phyloP scores from a whole-genome alignment of 2,797 vertebrate genomes.

The Decapterus maruadsi region DNA sequence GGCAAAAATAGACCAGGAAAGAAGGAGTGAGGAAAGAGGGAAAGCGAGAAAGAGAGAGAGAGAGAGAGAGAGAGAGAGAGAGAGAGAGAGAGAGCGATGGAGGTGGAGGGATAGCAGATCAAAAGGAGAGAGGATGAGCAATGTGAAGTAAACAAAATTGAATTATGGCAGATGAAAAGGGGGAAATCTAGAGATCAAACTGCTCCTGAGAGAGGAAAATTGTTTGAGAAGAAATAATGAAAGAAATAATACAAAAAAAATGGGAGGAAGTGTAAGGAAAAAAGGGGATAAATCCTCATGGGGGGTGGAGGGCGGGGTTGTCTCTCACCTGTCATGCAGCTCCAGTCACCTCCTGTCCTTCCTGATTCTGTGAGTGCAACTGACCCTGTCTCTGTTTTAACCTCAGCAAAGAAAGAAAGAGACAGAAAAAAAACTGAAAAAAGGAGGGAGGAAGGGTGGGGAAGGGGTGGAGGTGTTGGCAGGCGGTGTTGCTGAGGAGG shows the following conservation, averaged over 20 bases:
- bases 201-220: constrained; percentile 2
- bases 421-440: constrained; percentile 33
- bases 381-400: constrained; percentile 62
- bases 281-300: constrained; percentile 18
- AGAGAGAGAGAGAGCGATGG: not conserved
- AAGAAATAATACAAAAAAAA: not conserved
- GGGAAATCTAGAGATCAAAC: constrained; percentile 5
- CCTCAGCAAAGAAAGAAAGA: constrained; percentile 38
- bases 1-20: constrained; percentile 51
- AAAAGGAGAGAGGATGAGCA: constrained; percentile 23
- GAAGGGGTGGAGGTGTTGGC: constrained; percentile 56
- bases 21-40: constrained; percentile 28
- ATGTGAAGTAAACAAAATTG: constrained; percentile 20
- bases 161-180: constrained; percentile 18
- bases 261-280: constrained; percentile 33
- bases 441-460: constrained; percentile 42
- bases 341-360: constrained; percentile 73
- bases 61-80: not conserved
- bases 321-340: constrained; percentile 71
- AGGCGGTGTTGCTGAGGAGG: constrained; percentile 38
- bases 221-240: not conserved
- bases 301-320: too few species aligned
- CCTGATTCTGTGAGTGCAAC: constrained; percentile 57
- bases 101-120: constrained; percentile 15
- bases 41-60: not conserved